Conservation (phyloP, 1,140 invertebrate species). For the Zophobas atratus region DNA sequence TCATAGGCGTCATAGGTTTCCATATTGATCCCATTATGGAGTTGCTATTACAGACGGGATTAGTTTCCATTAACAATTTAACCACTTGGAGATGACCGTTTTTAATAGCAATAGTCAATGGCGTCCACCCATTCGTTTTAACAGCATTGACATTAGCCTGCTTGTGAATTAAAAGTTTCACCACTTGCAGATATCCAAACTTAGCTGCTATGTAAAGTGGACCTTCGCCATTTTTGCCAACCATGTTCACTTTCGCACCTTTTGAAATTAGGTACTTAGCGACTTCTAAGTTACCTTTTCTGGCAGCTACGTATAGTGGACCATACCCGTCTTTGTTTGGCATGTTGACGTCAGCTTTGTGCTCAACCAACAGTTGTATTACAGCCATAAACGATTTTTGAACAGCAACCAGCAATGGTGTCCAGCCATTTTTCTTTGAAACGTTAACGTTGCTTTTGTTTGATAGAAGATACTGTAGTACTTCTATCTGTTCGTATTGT, state of each 20-base stretch:
- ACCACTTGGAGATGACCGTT: neutral
- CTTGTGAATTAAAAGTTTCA: neutral
- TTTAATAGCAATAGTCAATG: neutral
- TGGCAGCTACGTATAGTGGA: neutral
- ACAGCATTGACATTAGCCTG: neutral
- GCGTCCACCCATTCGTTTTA: neutral
- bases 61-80: neutral
- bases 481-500: neutral
- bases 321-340: neutral
- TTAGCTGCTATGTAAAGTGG: neutral
- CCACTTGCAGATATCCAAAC: neutral
- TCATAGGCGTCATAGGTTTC: too few relatives aligned
- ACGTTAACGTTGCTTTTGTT: neutral
- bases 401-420: neutral
- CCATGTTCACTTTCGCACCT: neutral
- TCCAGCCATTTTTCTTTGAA: neutral
- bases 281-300: neutral
- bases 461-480: neutral
- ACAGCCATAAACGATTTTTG: neutral
- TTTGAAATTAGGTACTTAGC: neutral
- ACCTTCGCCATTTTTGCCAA: neutral
- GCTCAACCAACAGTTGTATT: neutral
- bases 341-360: neutral
- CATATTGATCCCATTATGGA: neutral
- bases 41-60: neutral